These are phyloP conservation scores for Peucedramus taeniatus DNA, from an alignment of 2,113 vertebrate species.

Conservation along the genomic window DNA sequence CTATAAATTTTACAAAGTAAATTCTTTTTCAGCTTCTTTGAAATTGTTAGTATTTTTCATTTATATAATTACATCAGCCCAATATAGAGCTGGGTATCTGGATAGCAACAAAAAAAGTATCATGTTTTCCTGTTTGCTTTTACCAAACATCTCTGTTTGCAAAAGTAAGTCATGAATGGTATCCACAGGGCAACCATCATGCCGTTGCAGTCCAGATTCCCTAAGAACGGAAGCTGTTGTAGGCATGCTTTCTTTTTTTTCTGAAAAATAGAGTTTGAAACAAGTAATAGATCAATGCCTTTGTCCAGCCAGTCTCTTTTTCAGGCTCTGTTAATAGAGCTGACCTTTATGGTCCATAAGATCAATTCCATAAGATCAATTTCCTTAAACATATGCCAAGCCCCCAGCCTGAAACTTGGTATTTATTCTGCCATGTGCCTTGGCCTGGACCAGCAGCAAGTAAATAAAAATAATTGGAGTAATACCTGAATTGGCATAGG, in stretches of 20 bases:
- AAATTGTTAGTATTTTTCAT: neutral
- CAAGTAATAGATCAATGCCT: neutral
- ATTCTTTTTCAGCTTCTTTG: neutral
- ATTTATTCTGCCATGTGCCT: neutral
- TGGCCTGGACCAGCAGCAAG: neutral
- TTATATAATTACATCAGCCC: neutral
- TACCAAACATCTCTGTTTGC: neutral
- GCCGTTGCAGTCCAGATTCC: neutral
- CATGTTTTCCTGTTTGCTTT: neutral
- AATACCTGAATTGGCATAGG: neutral
- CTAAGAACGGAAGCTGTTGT: neutral
- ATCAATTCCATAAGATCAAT: neutral
- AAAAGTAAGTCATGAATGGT: neutral
- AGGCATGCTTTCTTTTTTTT: neutral
- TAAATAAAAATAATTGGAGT: neutral
- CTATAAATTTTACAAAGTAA: neutral
- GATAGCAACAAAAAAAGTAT: neutral
- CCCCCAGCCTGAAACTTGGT: neutral
- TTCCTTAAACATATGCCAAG: neutral
- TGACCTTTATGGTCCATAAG: neutral
- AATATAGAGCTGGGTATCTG: neutral
- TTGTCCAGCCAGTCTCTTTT: neutral
- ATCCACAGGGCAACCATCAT: neutral
- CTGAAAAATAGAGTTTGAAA: neutral
- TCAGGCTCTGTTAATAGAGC: neutral